Evolutionary conservation across 2,888 invertebrate species (phyloP), one percentile per base, ranked within the genome.

Genomic region (Drosophila paranaensis): DNA sequence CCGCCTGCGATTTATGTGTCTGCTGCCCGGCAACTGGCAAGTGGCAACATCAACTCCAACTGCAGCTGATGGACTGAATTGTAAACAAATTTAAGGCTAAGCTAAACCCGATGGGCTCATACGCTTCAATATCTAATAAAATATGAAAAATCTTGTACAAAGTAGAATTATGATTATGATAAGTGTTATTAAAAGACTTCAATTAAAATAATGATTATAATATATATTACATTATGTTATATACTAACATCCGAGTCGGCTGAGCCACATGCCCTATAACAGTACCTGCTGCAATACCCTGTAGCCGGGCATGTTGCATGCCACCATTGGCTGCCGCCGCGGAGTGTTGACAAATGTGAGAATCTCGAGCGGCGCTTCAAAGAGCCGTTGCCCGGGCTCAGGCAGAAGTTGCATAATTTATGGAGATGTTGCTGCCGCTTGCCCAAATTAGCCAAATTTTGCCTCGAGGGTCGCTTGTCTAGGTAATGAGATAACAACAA

Each of bases 301-400:
- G 33, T n/a, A 25, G 16, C 13, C 33, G 9, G 37, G 39, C 51
- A 55, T 61, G 75, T 30, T 68, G 46, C 40, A 64, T 25, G 39
- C 35, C 35, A 35, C 25, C 39, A 3, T 30, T 20, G 40, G 65
- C 25, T 48, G 40, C 35, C 20, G 27, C 16, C n/a, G 35, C 54
- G 51, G 61, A 63, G 66, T 63, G 74, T 56, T 75, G 89, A 87
- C 89, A 89, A 89, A 84, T 81, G 88, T 84, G 88, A 71, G 88
- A 89, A 79, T 74, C 69, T 48, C 57, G 27, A 48, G 83, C 84
- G 89, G 89, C 67, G 74, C 71, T 87, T 84, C 89, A 87, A 84
- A 84, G 88, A 53, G 65, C 55, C 42, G 37, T 33, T 55, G 40
- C 10, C 48, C 57, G 8, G 10, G 30, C 46, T 25, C 40, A 48